Evolutionary conservation across 30 jellyfish, hydroid and myxozoan genomes (phyloP).

Genomic region (Aurelia aurita): DNA sequence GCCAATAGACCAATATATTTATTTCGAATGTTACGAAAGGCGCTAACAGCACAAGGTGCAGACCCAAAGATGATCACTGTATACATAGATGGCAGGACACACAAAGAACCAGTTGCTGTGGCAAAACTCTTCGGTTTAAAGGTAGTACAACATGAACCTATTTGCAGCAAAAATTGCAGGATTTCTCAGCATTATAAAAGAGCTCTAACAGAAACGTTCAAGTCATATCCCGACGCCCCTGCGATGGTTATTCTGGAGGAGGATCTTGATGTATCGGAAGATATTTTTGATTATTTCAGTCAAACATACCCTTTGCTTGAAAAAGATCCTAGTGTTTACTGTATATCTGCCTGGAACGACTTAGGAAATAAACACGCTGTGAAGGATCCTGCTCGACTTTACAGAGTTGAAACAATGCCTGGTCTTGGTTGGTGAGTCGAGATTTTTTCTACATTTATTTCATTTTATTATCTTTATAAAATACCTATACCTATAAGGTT

Average conservation of each 20-base stretch:
- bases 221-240: conserved; percentile 86
- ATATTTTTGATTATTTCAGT: conserved; percentile 94
- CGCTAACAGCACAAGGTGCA: conserved; percentile 91
- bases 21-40: conserved; percentile 89
- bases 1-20: conserved; percentile 96
- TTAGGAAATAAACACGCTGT: conserved; percentile 96
- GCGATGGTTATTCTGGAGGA: conserved; percentile 93
- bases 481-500: no score
- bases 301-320: conserved; percentile 84
- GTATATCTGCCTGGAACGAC: conserved; percentile 99
- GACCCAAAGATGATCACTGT: conserved; percentile 86
- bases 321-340: conserved; percentile 83
- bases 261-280: conserved; percentile 96
- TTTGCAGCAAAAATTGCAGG: conserved; percentile 92
- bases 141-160: conserved; percentile 85
- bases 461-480: no score
- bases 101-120: conserved; percentile 93
- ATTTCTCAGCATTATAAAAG: conserved; percentile 96
- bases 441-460: neutral
- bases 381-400: conserved; percentile 92
- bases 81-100: conserved; percentile 79
- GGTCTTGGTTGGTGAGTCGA: conserved; percentile 95
- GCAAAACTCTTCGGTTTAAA: conserved; percentile 88
- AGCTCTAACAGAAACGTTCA: conserved; percentile 81
- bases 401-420: conserved; percentile 99